Conservation (phyloP, 2,888 invertebrate genomes). For the Perizoma affinitatum region DNA sequence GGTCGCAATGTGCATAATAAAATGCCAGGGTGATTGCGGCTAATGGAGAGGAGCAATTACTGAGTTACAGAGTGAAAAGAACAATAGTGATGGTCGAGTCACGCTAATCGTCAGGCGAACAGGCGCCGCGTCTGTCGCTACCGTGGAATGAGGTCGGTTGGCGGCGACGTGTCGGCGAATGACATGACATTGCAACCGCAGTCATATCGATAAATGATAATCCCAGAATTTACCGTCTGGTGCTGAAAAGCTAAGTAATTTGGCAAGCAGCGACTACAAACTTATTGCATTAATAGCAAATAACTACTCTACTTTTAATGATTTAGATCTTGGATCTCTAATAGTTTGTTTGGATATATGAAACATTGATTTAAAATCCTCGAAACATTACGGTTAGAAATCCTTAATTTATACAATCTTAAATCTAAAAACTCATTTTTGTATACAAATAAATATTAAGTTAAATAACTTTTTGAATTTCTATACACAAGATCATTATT, state of each 20-base stretch:
- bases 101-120: constrained; percentile 61
- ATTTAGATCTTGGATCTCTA: too few relatives aligned
- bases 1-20: constrained; percentile 32
- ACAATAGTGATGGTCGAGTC: constrained; percentile 72
- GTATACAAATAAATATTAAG: too few relatives aligned
- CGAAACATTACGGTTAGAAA: too few relatives aligned
- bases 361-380: too few relatives aligned
- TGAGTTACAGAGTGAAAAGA: constrained; percentile 50
- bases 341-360: too few relatives aligned
- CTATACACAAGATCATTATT: too few relatives aligned
- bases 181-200: constrained; percentile 53
- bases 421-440: too few relatives aligned
- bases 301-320: neutral
- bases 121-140: constrained; percentile 59
- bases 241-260: neutral
- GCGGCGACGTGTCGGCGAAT: constrained; percentile 45
- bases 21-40: constrained; percentile 23
- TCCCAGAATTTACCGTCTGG: constrained; percentile 36
- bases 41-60: constrained; percentile 49
- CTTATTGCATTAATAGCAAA: neutral
- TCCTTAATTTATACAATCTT: too few relatives aligned
- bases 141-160: constrained; percentile 61
- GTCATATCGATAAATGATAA: constrained; percentile 62
- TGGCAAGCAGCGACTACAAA: neutral
- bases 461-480: too few relatives aligned